Evolutionary conservation across 1,140 invertebrate genomes (phyloP).

Genomic region (Scaptomyza hsui): DNA sequence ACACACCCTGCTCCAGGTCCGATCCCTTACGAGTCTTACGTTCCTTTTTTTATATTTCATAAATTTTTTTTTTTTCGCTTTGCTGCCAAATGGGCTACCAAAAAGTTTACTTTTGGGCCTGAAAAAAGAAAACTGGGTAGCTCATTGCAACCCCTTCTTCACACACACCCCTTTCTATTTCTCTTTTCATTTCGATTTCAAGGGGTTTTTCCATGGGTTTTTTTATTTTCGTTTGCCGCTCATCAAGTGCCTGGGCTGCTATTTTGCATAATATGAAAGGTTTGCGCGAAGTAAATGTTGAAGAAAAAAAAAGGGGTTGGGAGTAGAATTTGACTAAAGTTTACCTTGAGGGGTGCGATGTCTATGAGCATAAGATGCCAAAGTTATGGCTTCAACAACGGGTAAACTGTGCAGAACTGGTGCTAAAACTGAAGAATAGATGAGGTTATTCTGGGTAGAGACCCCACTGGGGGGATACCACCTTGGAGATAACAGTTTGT

Average conservation of each 20-base stretch:
- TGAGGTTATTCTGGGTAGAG: neutral
- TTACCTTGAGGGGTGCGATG: conserved; percentile 38
- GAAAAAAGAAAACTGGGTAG: conserved; percentile 32
- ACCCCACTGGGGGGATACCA: neutral
- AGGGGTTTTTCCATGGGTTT: conserved; percentile 29
- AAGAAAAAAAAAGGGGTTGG: conserved; percentile 1
- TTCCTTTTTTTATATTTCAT: conserved; percentile 72
- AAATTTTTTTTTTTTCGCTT: conserved; percentile 54
- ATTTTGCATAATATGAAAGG: conserved; percentile 67
- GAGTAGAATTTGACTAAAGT: conserved; percentile 42
- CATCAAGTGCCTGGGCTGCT: conserved; percentile 50
- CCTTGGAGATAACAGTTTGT: neutral
- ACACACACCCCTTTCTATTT: neutral
- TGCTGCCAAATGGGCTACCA: conserved; percentile 43
- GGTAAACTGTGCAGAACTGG: conserved; percentile 15
- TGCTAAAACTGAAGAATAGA: neutral
- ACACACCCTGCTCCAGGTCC: neutral
- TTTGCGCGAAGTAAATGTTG: conserved; percentile 1
- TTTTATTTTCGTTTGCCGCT: conserved; percentile 23
- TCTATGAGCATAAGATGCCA: conserved; percentile 35
- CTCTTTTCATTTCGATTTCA: conserved; percentile 63
- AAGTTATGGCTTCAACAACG: conserved; percentile 43
- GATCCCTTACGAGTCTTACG: conserved; percentile 33
- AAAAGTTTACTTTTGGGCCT: conserved; percentile 71
- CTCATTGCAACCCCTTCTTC: conserved; percentile 20